Base-by-base conservation (phyloP, 2,888 invertebrate species). In the Liposcelis brunnea region DNA sequence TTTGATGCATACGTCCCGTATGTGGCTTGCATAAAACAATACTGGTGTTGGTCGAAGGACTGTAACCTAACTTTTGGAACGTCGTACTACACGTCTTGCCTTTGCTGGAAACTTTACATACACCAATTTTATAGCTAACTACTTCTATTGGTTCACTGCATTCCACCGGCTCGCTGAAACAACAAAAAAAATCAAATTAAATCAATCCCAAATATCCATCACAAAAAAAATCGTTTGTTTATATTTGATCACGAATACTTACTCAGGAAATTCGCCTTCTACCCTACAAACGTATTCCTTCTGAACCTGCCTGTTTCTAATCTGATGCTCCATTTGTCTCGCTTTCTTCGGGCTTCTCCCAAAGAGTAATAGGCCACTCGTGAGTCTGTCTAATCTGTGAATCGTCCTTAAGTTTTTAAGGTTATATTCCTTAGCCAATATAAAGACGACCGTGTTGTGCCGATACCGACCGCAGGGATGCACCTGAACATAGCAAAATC, bases 1-100 rank as follows among this genome's bases (percentile, higher is more conserved):
- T 98, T 68, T 98, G 98, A 64, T 98, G 98, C 81, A 97, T 98
- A 50, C 98, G 71, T 2, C 98, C 98, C 1, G 97, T 97, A 59
- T 84, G 80, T 1, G 97, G 97, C 59, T 81, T 80, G 68, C 94
- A 95, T 31, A 85, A 72, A 7, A 98, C 93, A 21, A 95, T 85
- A 58, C 95, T 95, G 1, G 89, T 84, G 58, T 78, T 80, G 2
- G 80, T 79, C 34, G 51, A 50, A 12, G 54, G 54, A 64, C 94
- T 89, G 67, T 72, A 90, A 26, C 86, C 86, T 44, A 97, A 66
- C 58, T 85, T 77, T 62, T 86, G 80, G 71, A 97, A 98, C 51
- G 80, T 77, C 1, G 95, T 97, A 8, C 77, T 75, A 59, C 93
- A 90, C 57, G 85, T 83, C 62, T 95, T 97, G 50, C 97, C 97